Evolutionary conservation across 2,797 vertebrate genomes (phyloP), one percentile per base, ranked within the genome.

Genomic region (Gallinago nigripennis): DNA sequence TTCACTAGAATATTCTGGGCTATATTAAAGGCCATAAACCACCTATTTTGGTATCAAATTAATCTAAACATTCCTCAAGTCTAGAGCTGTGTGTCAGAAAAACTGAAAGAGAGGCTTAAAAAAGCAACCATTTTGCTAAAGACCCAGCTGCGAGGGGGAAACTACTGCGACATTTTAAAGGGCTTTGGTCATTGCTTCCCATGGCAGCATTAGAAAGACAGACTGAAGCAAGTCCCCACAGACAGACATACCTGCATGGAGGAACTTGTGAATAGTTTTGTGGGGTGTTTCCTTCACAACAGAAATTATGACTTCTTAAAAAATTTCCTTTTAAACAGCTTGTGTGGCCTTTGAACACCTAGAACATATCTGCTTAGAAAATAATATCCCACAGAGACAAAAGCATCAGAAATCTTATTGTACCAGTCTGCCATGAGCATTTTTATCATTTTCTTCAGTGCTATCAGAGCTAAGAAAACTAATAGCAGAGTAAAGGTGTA

Each of bases 311-410:
- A 31, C 63, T 66, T 58, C 9, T 12, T 3, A 4, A n/a, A 51
- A 30, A 30, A 18, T 25, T 9, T 18, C 1, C 6, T 56, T 87
- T 53, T n/a, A 64, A 76, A 43, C 39, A 56, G 5, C 30, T 66
- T 12, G 19, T 54, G 48, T 58, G 48, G 13, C 54, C 46, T 63
- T 61, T 8, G 3, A 81, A 25, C 27, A 25, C 14, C 3, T 1
- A 16, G 21, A 45, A 37, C 6, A 4, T 11, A 35, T 18, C 51
- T 83, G 60, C 19, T 54, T 35, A 1, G 39, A 48, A 41, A 93
- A 48, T 16, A 6, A 35, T 33, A 16, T n/a, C 70, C n/a, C 31
- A 25, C 0, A 21, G 28, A 46, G 16, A 21, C 0, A 4, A 35
- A 35, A 76, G 7, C 17, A 4, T 33, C n/a, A 4, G 1, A 54